A percentile compares a stretch with the other conserved stretches of the same genome.
phyloP scores from a whole-genome alignment of 2,888 invertebrate genomes.

The Papilio gigon region DNA sequence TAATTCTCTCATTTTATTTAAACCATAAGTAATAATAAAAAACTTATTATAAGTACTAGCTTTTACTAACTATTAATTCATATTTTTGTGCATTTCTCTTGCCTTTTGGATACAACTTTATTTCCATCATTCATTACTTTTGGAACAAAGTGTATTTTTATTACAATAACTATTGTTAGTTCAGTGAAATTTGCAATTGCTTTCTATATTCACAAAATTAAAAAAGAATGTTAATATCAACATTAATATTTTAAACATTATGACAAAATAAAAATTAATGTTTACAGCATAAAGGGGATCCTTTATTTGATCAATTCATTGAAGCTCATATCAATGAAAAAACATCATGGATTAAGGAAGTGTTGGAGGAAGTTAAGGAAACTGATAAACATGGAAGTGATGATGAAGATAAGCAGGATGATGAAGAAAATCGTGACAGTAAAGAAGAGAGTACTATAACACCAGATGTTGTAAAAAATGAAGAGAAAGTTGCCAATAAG shows the following conservation, averaged over 20 bases:
- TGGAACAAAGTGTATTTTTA: too few species aligned
- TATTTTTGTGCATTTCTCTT: too few species aligned
- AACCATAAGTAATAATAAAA: too few species aligned
- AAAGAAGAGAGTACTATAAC: slow-evolving; percentile 43
- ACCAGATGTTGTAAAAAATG: slow-evolving; percentile 40
- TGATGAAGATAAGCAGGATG: slow-evolving; percentile 53
- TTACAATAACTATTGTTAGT: too few species aligned
- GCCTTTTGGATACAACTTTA: too few species aligned
- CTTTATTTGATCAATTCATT: slow-evolving; percentile 94
- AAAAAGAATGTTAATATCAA: too few species aligned
- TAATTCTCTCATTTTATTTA: slow-evolving; percentile 51
- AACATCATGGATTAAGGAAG: slow-evolving; percentile 71
- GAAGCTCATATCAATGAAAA: slow-evolving; percentile 87
- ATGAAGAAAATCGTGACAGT: slow-evolving; percentile 47
- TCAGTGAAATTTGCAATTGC: too few species aligned
- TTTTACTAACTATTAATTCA: too few species aligned
- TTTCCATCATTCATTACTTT: too few species aligned
- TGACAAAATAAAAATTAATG: neutral
- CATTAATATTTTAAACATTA: too few species aligned
- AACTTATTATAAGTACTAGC: too few species aligned
- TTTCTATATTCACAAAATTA: too few species aligned
- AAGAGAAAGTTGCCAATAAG: slow-evolving; percentile 85
- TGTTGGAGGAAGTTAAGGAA: slow-evolving; percentile 62
- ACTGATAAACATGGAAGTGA: slow-evolving; percentile 66
- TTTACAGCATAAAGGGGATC: slow-evolving; percentile 90